A percentile compares a stretch with the other conserved stretches of the same genome.
Conservation (phyloP, 2,888 invertebrate species). For the Ennomos quercinarius region DNA sequence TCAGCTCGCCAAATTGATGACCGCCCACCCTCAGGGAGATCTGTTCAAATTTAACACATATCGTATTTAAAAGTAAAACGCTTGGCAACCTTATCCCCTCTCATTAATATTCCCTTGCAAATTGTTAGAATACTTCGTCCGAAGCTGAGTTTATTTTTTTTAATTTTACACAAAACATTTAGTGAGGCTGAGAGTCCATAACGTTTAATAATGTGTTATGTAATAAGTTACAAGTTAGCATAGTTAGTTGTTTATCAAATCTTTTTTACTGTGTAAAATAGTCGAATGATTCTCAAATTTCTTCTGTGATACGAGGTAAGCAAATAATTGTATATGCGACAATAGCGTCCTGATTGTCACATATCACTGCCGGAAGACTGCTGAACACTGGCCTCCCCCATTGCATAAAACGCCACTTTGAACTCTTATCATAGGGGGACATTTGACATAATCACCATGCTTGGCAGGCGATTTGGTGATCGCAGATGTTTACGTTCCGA, state of each 20-base stretch:
- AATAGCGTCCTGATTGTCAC: too few relatives aligned
- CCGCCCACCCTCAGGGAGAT: slow-evolving; percentile 80
- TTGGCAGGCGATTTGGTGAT: too few relatives aligned
- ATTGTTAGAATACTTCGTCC: slow-evolving; percentile 60
- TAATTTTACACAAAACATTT: slow-evolving; percentile 38
- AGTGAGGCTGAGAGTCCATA: slow-evolving; percentile 1
- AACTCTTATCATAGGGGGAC: too few relatives aligned
- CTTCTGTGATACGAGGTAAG: too few relatives aligned
- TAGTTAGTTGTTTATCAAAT: not conserved
- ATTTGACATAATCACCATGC: too few relatives aligned
- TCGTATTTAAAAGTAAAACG: slow-evolving; percentile 81
- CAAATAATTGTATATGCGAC: too few relatives aligned
- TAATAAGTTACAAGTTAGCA: slow-evolving; percentile 9
- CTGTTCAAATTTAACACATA: slow-evolving; percentile 83
- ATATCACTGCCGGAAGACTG: too few relatives aligned
- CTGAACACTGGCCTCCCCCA: too few relatives aligned
- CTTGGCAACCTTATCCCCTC: slow-evolving; percentile 71
- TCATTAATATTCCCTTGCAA: slow-evolving; percentile 74
- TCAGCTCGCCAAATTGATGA: slow-evolving; percentile 80
- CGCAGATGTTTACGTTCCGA: too few relatives aligned
- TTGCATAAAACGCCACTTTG: too few relatives aligned
- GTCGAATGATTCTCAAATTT: too few relatives aligned
- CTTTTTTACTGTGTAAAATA: too few relatives aligned
- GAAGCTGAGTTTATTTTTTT: slow-evolving; percentile 47
- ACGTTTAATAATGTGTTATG: slow-evolving; percentile 29